Conservation (phyloP, 2,113 vertebrate genomes). For the Odontophorus gujanensis region DNA sequence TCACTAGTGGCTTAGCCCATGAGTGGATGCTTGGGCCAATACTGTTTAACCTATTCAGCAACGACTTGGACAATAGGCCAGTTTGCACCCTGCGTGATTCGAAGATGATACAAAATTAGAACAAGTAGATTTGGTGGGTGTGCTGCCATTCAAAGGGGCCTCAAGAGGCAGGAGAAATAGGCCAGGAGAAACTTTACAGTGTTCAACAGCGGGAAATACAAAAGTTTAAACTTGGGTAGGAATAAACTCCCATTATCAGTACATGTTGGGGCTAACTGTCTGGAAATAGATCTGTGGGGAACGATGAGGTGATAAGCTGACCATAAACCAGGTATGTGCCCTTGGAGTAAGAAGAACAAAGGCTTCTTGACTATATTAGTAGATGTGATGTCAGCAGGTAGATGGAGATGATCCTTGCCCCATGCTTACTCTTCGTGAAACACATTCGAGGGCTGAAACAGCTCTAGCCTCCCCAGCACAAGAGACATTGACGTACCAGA, state of each 20-base stretch:
- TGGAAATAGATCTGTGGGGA: not conserved
- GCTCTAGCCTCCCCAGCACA: not conserved
- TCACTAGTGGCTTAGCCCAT: not conserved
- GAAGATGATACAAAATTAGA: not conserved
- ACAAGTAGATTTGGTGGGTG: not conserved
- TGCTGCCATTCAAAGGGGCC: not conserved
- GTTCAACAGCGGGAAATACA: not conserved
- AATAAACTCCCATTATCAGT: not conserved
- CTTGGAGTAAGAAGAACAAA: not conserved
- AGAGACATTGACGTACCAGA: not conserved
- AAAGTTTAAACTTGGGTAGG: not conserved
- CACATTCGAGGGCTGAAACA: not conserved
- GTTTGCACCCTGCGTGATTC: not conserved
- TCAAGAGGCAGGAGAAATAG: not conserved
- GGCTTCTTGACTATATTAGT: not conserved
- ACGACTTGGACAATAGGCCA: not conserved
- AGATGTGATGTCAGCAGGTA: fast-evolving
- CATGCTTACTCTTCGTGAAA: not conserved
- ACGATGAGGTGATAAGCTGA: not conserved
- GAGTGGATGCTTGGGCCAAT: not conserved
- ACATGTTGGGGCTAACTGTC: fast-evolving
- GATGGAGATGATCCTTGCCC: not conserved
- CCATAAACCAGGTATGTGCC: fast-evolving
- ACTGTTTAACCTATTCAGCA: not conserved
- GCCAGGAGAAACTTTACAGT: not conserved